Base-by-base conservation (phyloP, 2,113 vertebrate genomes). In the Apeltes quadracus region DNA sequence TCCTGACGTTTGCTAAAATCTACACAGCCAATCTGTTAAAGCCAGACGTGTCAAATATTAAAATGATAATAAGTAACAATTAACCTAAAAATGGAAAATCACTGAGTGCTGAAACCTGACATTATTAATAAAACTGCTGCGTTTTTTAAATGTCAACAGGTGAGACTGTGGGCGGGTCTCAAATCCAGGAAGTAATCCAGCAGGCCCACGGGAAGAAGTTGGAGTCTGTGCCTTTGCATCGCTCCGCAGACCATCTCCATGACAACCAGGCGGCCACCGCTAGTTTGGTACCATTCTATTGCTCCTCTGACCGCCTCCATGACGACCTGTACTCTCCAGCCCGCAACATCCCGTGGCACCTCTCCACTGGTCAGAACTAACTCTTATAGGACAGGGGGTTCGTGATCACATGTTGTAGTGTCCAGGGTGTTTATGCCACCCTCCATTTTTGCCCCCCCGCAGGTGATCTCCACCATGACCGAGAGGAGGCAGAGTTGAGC, bases 241-340 rank as follows among this genome's bases (percentile, higher is more conserved):
- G 61, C 38, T 92, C 90, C 3, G 76, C 78, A 0, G 87, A 83
- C 16, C 23, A 81, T 64, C 76, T 84, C 48, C 84, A 54, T 6
- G 66, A 75, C 0, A 25, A 84, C 16, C 58, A 75, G 22, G 27
- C 48, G 16, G 23, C 73, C 1, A 0, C 2, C 6, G 36, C 23
- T 16, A 3, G 1, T 7, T 25, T 12, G 20, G 29, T 61, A 0
- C 57, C 83, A 0, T 57, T 81, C 62, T 79, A 79, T 46, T 77
- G 32, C 34, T 93, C 91, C 23, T 70, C 61, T 0, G 90, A 89
- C 20, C 36, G 79, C 63, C 88, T 88, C 63, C 75, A 84, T 1
- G 44, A 51, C 0, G 22, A 83, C 32, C 73, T 82, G 41, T 46
- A 34, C 2, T 32, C 62, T 1, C 0, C 0, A 4, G 6, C 16